phyloP scores from a whole-genome alignment of 2,888 invertebrate genomes.

The Tuberolachnus salignus region DNA sequence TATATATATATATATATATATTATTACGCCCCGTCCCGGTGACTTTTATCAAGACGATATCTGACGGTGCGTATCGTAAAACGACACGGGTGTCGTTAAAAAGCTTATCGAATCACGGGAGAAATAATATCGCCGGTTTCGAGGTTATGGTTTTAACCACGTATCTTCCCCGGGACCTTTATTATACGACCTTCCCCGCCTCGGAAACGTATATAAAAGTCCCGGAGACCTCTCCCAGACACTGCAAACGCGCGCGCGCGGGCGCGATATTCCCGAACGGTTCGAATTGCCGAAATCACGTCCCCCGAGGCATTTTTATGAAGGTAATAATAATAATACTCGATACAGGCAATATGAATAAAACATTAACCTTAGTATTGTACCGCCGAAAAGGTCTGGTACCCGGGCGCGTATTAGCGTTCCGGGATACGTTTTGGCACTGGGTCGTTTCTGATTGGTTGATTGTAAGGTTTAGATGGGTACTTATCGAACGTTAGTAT shows the following conservation, averaged over 20 bases:
- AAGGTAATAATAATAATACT: constrained; percentile 47
- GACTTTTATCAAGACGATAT: constrained; percentile 21
- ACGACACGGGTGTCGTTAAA: constrained; percentile 10
- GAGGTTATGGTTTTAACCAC: too few relatives aligned
- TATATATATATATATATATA: too few relatives aligned
- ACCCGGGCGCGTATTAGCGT: too few relatives aligned
- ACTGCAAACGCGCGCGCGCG: too few relatives aligned
- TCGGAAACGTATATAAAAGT: background rate
- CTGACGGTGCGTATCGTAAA: constrained; percentile 12
- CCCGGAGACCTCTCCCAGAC: constrained; percentile 20
- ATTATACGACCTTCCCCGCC: background rate
- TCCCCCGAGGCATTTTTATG: constrained; percentile 40
- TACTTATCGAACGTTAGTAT: too few relatives aligned
- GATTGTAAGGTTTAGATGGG: too few relatives aligned
- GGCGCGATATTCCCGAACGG: constrained; percentile 13
- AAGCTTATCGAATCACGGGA: constrained; percentile 36
- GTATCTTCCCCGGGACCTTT: too few relatives aligned
- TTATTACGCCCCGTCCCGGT: background rate
- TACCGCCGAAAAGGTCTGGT: background rate
- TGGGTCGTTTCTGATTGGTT: too few relatives aligned
- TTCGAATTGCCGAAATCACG: constrained; percentile 45
- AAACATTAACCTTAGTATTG: constrained; percentile 18
- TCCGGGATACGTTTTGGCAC: too few relatives aligned
- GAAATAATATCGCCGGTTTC: constrained; percentile 1
- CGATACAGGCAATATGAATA: constrained; percentile 42